Evolutionary conservation across 2,113 vertebrate genomes (phyloP).

Genomic region (Myiozetetes cayanensis): DNA sequence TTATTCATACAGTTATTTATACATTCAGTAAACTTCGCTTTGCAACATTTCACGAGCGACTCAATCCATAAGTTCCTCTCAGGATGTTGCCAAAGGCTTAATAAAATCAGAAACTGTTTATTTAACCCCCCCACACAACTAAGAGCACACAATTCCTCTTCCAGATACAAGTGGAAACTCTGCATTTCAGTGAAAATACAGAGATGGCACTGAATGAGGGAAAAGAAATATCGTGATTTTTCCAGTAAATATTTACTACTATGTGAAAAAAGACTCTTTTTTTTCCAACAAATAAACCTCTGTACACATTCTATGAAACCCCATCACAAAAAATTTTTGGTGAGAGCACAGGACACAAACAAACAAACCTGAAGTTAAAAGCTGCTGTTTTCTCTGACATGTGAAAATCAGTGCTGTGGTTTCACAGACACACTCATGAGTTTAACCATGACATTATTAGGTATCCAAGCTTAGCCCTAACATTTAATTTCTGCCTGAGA

Average conservation of each 20-base stretch:
- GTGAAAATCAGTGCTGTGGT: neutral
- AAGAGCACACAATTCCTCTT: neutral
- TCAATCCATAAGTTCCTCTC: neutral
- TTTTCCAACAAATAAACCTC: neutral
- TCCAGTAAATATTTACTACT: neutral
- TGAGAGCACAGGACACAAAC: neutral
- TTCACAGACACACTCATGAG: neutral
- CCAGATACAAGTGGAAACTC: neutral
- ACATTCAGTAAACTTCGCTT: neutral
- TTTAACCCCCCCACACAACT: neutral
- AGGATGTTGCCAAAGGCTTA: neutral
- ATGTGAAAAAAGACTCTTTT: neutral
- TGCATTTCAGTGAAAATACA: neutral
- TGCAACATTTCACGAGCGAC: neutral
- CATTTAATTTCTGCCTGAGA: conserved; percentile 29
- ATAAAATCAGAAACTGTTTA: neutral
- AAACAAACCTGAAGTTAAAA: neutral
- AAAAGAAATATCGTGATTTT: neutral
- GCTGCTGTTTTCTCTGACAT: neutral
- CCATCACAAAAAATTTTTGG: neutral
- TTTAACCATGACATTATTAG: neutral
- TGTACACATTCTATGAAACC: neutral
- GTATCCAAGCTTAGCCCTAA: neutral
- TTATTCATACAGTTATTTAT: neutral
- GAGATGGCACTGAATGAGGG: neutral